These are phyloP conservation scores for Orientallactaga bullata DNA, from an alignment of 2,113 vertebrate genomes.

Conservation along the genomic window DNA sequence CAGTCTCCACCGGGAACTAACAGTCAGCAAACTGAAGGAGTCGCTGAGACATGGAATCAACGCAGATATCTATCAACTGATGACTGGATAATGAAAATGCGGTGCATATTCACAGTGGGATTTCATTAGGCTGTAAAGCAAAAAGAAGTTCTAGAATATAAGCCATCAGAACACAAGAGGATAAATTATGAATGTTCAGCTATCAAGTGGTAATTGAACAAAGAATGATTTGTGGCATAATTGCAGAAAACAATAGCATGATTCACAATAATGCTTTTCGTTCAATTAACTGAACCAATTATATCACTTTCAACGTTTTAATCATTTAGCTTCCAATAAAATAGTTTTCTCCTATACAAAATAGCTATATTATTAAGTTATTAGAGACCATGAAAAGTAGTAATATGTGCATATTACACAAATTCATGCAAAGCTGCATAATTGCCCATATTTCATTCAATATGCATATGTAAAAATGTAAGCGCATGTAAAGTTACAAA, in stretches of 20 bases:
- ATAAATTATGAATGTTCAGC: not conserved
- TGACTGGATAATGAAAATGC: too few species aligned
- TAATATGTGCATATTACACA: slow-evolving; percentile 30
- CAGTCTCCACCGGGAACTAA: too few species aligned
- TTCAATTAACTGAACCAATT: slow-evolving; percentile 10
- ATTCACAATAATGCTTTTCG: not conserved
- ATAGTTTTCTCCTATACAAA: not conserved
- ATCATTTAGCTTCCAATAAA: not conserved
- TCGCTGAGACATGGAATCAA: too few species aligned
- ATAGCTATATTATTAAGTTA: not conserved
- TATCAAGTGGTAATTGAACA: not conserved
- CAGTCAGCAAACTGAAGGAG: too few species aligned
- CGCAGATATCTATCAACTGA: too few species aligned
- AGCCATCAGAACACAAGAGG: not conserved
- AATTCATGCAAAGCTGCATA: not conserved
- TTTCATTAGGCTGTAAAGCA: too few species aligned
- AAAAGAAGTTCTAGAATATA: not conserved
- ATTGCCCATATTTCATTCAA: not conserved
- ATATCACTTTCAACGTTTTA: not conserved
- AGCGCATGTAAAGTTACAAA: not conserved
- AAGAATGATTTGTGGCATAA: not conserved
- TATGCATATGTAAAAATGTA: not conserved
- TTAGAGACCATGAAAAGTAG: not conserved
- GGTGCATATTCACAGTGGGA: too few species aligned
- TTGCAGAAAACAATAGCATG: not conserved